phyloP scores from a whole-genome alignment of 1,140 invertebrate species.

The Drosophila insularis region DNA sequence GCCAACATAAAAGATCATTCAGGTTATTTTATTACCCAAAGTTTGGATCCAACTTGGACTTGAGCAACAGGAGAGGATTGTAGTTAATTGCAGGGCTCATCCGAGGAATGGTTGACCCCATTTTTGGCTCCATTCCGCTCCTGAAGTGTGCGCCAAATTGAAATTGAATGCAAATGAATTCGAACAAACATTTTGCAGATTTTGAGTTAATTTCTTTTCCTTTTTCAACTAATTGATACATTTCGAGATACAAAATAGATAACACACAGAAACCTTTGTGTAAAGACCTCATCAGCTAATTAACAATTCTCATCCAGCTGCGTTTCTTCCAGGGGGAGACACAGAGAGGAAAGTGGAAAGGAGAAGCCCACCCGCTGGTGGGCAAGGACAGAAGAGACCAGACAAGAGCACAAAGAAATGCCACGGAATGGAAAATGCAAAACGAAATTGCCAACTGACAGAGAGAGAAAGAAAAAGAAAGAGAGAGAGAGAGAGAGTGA shows the following conservation, averaged over 20 bases:
- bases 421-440: conserved; percentile 79
- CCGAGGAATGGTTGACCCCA: no score
- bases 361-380: conserved; percentile 32
- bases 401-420: conserved; percentile 51
- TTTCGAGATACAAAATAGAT: conserved; percentile 3
- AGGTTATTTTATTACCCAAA: conserved; percentile 59
- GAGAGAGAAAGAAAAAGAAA: conserved; percentile 5
- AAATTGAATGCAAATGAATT: conserved; percentile 13
- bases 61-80: not conserved
- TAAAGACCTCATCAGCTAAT: conserved; percentile 61
- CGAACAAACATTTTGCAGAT: not conserved
- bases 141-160: conserved; percentile 1
- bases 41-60: conserved; percentile 13
- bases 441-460: conserved; percentile 70
- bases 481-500: not conserved
- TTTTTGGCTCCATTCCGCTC: not conserved
- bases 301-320: conserved; percentile 46
- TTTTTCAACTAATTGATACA: not conserved
- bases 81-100: not conserved
- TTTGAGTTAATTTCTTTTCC: not conserved
- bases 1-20: conserved; percentile 57
- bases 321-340: not conserved
- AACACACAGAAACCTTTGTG: no score
- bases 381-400: not conserved
- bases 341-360: not conserved